Conservation (phyloP, 2,113 vertebrate species). For the Crotophaga sulcirostris region DNA sequence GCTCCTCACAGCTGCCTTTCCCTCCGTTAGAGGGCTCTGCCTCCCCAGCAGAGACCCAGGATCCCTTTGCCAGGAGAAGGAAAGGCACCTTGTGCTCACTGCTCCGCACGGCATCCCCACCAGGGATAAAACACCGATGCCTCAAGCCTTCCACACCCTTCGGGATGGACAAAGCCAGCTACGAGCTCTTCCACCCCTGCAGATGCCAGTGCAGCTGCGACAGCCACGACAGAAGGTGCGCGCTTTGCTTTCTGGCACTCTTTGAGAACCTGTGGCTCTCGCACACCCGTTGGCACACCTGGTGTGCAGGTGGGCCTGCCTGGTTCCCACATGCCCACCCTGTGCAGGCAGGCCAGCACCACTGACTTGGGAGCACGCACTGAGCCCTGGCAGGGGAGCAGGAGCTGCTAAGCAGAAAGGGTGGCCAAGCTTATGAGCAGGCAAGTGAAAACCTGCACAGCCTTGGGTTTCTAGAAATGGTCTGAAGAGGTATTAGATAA, state of each 20-base stretch:
- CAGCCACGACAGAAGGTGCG: fast-evolving
- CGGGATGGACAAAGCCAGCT: neutral
- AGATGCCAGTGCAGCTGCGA: neutral
- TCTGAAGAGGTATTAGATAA: neutral
- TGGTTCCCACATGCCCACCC: neutral
- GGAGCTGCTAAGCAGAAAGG: neutral
- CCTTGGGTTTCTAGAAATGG: neutral
- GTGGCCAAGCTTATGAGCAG: neutral
- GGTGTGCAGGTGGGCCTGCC: neutral
- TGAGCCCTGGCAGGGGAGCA: neutral
- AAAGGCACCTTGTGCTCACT: neutral
- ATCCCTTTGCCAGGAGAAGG: neutral
- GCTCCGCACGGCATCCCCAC: neutral
- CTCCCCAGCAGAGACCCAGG: neutral
- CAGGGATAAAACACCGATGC: neutral
- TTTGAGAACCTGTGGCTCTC: neutral
- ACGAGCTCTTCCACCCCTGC: neutral
- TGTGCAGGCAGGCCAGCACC: neutral
- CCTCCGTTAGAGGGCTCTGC: neutral
- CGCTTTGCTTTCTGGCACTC: neutral
- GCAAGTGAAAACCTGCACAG: neutral
- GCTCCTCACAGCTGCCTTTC: too few species aligned
- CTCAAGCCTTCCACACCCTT: neutral
- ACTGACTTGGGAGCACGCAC: neutral
- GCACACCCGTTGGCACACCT: neutral